Percentiles rank a stretch among this genome's conserved stretches.
Conservation (phyloP, 2,113 vertebrate species). For the Lophochroa leadbeateri region DNA sequence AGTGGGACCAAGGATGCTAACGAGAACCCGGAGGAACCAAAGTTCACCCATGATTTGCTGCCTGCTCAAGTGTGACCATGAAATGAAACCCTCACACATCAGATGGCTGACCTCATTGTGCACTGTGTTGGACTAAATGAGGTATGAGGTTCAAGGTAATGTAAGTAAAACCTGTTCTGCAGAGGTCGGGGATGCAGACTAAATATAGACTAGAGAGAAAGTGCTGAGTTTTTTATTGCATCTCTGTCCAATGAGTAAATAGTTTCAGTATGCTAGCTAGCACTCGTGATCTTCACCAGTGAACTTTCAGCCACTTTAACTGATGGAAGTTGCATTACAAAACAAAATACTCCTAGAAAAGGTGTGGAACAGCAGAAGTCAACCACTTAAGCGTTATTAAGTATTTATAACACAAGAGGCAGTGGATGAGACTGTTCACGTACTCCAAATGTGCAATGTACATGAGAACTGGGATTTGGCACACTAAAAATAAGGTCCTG, state of each 20-base stretch:
- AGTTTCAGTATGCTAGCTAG: neutral
- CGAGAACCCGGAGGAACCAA: neutral
- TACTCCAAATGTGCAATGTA: neutral
- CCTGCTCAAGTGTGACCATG: slow-evolving; percentile 11
- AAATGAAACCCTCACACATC: slow-evolving; percentile 5
- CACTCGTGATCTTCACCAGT: neutral
- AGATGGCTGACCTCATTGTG: slow-evolving; percentile 14
- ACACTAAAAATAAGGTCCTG: neutral
- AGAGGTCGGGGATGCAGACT: neutral
- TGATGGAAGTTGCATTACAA: neutral
- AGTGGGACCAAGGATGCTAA: neutral
- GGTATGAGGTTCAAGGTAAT: neutral
- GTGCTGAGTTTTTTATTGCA: neutral
- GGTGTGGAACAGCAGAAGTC: neutral
- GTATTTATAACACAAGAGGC: slow-evolving; percentile 28
- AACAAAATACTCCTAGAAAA: neutral
- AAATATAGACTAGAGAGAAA: neutral
- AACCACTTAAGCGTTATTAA: slow-evolving; percentile 10
- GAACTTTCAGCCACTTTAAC: neutral
- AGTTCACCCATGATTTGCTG: neutral
- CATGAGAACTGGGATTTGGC: neutral
- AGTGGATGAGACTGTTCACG: neutral
- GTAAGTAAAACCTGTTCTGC: neutral
- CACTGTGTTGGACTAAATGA: neutral
- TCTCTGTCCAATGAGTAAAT: neutral